These are phyloP conservation scores for Tethya wilhelma DNA, from an alignment of 37 sponge, comb jelly and placozoan genomes.

Conservation along the genomic window DNA sequence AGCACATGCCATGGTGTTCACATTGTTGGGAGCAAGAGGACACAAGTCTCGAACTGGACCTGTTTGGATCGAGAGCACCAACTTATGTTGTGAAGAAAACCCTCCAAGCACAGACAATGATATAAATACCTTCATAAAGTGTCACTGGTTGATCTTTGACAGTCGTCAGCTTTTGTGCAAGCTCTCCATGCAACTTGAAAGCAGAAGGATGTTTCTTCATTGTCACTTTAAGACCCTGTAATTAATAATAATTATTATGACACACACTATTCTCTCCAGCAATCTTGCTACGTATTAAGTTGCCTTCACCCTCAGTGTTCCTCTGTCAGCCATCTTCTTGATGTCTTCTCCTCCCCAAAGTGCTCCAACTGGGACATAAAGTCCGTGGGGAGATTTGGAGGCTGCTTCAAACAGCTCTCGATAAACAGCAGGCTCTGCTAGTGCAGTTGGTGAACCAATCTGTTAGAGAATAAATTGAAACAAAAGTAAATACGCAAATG, in stretches of 20 bases:
- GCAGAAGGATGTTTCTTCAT: slow-evolving; percentile 93
- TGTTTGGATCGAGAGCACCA: too few relatives aligned
- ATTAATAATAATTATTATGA: neutral
- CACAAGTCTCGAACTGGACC: slow-evolving; percentile 89
- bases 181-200: slow-evolving; percentile 79
- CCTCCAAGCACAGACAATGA: too few relatives aligned
- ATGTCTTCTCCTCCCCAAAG: slow-evolving; percentile 94
- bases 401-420: slow-evolving; percentile 38
- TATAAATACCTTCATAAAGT: slow-evolving; percentile 86
- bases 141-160: slow-evolving; percentile 50
- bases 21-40: slow-evolving; percentile 92
- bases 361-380: slow-evolving; percentile 90
- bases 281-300: neutral
- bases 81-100: too few relatives aligned
- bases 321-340: slow-evolving; percentile 92
- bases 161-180: slow-evolving; percentile 50
- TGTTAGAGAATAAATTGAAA: neutral
- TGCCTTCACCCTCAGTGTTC: slow-evolving; percentile 70
- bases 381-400: slow-evolving; percentile 40
- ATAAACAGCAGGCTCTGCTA: slow-evolving; percentile 68
- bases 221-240: slow-evolving; percentile 80
- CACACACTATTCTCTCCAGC: neutral
- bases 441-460: slow-evolving; percentile 93
- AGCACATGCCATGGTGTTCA: slow-evolving; percentile 95
- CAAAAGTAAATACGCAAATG: neutral